These are phyloP conservation scores for Eudemis profundana DNA, from an alignment of 2,888 invertebrate species.

Conservation along the genomic window DNA sequence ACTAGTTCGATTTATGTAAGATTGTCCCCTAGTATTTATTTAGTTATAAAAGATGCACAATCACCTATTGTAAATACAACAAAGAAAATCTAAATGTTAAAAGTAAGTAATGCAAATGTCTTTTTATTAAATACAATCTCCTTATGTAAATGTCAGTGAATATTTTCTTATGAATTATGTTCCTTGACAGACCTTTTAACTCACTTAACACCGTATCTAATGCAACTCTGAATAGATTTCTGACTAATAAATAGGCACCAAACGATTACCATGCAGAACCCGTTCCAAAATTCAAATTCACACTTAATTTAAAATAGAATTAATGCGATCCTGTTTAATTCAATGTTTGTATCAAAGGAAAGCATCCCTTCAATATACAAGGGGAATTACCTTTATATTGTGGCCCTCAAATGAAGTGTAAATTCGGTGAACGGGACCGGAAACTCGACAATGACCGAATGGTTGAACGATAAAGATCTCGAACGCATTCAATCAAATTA, in stretches of 20 bases:
- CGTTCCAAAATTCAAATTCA: conserved; percentile 35
- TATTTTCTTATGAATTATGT: conserved; percentile 1
- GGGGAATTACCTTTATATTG: conserved; percentile 53
- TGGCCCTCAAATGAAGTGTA: conserved; percentile 65
- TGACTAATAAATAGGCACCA: conserved; percentile 7
- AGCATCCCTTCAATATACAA: conserved; percentile 23
- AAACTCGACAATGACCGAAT: conserved; percentile 60
- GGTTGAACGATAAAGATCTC: conserved; percentile 57
- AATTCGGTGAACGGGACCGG: conserved; percentile 55
- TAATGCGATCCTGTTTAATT: conserved; percentile 22
- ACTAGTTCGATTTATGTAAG: no score
- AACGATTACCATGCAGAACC: conserved; percentile 29
- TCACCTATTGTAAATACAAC: neutral
- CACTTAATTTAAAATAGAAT: conserved; percentile 31
- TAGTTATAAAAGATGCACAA: no score
- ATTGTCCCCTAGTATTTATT: no score
- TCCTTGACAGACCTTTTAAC: conserved; percentile 1
- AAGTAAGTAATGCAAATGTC: neutral
- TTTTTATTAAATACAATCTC: neutral
- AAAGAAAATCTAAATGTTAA: neutral
- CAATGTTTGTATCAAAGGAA: conserved; percentile 24
- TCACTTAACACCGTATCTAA: neutral
- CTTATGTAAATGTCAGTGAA: neutral
- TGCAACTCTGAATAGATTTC: neutral
- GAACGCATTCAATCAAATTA: conserved; percentile 43